A percentile compares a stretch with the other conserved stretches of the same genome.
These are phyloP conservation scores for Isichthys henryi DNA, from an alignment of 2,113 vertebrate species.

Conservation along the genomic window DNA sequence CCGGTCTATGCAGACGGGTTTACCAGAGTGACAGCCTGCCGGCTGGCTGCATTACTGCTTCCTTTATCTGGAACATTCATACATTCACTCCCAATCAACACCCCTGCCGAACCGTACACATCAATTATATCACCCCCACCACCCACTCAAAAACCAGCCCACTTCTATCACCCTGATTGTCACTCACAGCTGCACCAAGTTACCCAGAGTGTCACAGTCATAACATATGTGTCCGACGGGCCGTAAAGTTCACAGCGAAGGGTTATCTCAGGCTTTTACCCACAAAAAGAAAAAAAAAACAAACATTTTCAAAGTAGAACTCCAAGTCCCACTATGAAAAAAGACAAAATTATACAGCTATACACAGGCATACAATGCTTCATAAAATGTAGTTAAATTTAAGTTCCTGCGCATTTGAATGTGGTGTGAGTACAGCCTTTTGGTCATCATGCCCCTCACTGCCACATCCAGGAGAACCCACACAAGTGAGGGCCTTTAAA, in stretches of 20 bases:
- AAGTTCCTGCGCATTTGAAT: not conserved
- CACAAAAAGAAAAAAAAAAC: not conserved
- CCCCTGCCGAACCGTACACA: not conserved
- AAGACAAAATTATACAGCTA: not conserved
- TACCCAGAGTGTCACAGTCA: not conserved
- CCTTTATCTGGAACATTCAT: conserved; percentile 7
- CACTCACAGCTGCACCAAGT: not conserved
- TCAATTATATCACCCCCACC: not conserved
- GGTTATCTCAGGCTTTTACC: not conserved
- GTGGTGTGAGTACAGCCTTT: not conserved
- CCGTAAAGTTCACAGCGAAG: not conserved
- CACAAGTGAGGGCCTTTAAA: conserved; percentile 11
- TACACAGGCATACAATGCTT: not conserved
- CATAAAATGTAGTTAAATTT: not conserved
- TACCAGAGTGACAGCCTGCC: not conserved
- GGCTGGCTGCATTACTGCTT: not conserved
- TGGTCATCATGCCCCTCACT: not conserved
- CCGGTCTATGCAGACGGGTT: not conserved
- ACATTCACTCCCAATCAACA: conserved; percentile 9
- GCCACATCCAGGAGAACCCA: not conserved
- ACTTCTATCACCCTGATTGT: not conserved
- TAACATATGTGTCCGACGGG: not conserved
- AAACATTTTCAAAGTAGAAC: not conserved
- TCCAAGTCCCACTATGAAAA: not conserved
- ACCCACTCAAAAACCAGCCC: not conserved